Evolutionary conservation across 2,888 invertebrate species (phyloP).

Genomic region (Eilema depressum): DNA sequence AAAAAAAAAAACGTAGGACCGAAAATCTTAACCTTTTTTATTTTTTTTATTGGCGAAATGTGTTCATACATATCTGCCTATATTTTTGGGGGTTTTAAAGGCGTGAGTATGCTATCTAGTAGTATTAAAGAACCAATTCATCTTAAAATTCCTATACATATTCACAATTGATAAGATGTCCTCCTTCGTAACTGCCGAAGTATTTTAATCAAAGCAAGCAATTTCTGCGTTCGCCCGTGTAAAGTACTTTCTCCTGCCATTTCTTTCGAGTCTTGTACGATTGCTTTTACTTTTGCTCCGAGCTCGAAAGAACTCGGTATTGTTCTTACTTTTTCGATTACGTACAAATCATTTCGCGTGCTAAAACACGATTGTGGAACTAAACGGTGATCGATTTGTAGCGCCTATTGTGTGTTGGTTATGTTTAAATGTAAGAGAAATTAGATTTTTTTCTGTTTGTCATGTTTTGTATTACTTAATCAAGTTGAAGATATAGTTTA

Average conservation of each 20-base stretch:
- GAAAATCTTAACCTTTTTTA: too few relatives aligned
- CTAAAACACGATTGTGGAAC: conserved; percentile 31
- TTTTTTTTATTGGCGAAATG: too few relatives aligned
- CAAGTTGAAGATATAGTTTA: too few relatives aligned
- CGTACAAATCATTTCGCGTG: conserved; percentile 51
- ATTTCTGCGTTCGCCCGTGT: conserved; percentile 51
- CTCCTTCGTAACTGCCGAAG: conserved; percentile 48
- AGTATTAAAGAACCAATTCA: too few relatives aligned
- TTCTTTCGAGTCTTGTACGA: conserved; percentile 59
- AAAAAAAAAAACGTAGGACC: too few relatives aligned
- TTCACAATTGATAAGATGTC: conserved; percentile 46
- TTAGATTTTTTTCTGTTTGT: not conserved
- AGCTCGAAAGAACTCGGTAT: conserved; percentile 58
- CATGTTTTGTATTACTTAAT: not conserved
- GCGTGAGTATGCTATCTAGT: too few relatives aligned
- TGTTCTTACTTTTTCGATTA: conserved; percentile 61
- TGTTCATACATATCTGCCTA: too few relatives aligned
- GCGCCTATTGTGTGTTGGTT: conserved; percentile 32
- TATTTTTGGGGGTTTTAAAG: too few relatives aligned
- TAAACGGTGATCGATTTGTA: conserved; percentile 34
- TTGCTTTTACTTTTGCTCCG: conserved; percentile 61
- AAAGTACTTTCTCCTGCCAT: conserved; percentile 62
- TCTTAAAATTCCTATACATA: conserved; percentile 39
- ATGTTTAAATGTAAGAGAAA: not conserved
- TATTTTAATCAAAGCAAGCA: conserved; percentile 61